phyloP scores from a whole-genome alignment of 2,888 invertebrate genomes.

The Hirtodrosophila alboralis region DNA sequence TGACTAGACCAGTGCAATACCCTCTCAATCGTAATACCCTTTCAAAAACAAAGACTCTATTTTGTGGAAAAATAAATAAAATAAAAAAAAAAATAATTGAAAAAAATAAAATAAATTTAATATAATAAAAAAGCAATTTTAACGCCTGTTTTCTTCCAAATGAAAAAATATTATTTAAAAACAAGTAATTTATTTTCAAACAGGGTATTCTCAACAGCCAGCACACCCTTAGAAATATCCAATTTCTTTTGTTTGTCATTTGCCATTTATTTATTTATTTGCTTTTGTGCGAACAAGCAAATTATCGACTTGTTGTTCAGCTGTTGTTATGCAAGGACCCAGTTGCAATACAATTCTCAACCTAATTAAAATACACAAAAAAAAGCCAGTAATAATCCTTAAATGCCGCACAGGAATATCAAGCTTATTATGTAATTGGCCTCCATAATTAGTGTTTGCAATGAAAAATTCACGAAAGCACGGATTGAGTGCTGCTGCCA shows the following conservation, averaged over 20 bases:
- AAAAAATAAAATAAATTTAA: too few relatives aligned
- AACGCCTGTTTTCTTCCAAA: too few relatives aligned
- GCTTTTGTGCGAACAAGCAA: conserved; percentile 34
- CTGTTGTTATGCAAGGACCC: conserved; percentile 45
- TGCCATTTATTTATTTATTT: conserved; percentile 57
- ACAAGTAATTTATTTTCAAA: background rate
- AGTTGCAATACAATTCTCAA: conserved; percentile 13
- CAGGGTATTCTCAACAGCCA: background rate
- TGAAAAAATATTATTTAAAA: too few relatives aligned
- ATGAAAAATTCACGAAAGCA: conserved; percentile 10
- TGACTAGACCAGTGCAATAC: too few relatives aligned
- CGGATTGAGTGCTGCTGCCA: conserved; percentile 46
- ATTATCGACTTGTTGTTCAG: conserved; percentile 65
- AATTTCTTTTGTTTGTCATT: conserved; percentile 34
- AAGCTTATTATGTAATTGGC: conserved; percentile 5
- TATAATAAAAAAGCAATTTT: too few relatives aligned
- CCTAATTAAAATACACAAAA: conserved; percentile 42
- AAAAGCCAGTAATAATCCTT: conserved; percentile 9
- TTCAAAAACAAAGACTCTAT: too few relatives aligned
- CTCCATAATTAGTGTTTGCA: conserved; percentile 55
- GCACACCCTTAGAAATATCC: background rate
- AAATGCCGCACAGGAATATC: background rate
- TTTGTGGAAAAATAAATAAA: too few relatives aligned
- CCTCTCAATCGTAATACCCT: too few relatives aligned
- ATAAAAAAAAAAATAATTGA: too few relatives aligned